These are phyloP conservation scores for Crepidodera aurea DNA, from an alignment of 2,888 invertebrate species.

Conservation along the genomic window DNA sequence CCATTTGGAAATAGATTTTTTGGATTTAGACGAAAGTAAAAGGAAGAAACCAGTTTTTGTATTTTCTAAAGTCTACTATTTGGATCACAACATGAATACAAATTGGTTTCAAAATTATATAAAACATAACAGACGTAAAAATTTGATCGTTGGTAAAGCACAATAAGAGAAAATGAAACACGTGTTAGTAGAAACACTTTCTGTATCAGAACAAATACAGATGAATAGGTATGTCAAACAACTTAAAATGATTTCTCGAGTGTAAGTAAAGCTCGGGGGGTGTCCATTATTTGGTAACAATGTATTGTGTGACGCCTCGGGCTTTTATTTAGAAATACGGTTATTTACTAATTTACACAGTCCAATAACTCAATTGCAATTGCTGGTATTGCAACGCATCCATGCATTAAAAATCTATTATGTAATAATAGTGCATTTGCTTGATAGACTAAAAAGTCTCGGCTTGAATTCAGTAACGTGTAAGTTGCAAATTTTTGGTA, in stretches of 20 bases:
- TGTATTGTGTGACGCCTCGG: slow-evolving; percentile 52
- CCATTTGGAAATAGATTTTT: too few species aligned
- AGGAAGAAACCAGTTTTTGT: too few species aligned
- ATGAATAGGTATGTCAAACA: slow-evolving; percentile 41
- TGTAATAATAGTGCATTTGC: slow-evolving; percentile 40
- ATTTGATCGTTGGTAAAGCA: background rate
- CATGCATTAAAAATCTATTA: slow-evolving; percentile 51
- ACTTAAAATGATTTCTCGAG: slow-evolving; percentile 52
- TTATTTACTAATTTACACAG: slow-evolving; percentile 62
- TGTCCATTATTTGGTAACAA: slow-evolving; percentile 53
- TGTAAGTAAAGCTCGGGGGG: slow-evolving; percentile 58
- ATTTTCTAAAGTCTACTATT: too few species aligned
- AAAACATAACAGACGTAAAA: background rate
- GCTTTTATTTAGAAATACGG: slow-evolving; percentile 58
- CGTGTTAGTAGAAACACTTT: slow-evolving; percentile 35
- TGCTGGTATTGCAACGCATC: slow-evolving; percentile 54
- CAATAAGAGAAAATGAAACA: slow-evolving; percentile 24
- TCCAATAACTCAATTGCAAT: slow-evolving; percentile 61
- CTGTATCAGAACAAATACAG: slow-evolving; percentile 39
- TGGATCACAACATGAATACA: too few species aligned
- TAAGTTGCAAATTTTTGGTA: background rate
- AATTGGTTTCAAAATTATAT: background rate
- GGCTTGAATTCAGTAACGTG: slow-evolving; percentile 2
- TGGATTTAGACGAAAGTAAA: too few species aligned
- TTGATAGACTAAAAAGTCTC: slow-evolving; percentile 24